phyloP scores from a whole-genome alignment of 1,140 invertebrate species.

The Leguminivora glycinivorella region DNA sequence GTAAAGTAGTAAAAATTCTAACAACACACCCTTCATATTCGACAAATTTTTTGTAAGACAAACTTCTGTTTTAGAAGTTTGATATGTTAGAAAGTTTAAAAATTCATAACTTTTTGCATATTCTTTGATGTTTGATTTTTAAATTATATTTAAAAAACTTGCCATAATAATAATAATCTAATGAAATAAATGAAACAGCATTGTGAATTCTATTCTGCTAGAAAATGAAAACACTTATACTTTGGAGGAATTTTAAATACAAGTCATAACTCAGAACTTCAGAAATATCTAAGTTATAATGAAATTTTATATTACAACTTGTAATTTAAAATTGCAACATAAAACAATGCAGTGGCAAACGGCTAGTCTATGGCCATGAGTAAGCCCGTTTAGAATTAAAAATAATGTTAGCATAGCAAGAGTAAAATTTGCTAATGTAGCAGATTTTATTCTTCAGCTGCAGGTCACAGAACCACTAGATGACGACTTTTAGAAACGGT shows the following conservation, averaged over 20 bases:
- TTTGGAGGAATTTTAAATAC: neutral
- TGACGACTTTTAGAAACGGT: neutral
- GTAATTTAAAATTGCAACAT: conserved; percentile 26
- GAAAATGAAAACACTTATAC: no score
- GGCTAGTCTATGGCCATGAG: no score
- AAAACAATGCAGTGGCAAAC: no score
- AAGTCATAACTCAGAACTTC: neutral
- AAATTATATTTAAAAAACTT: no score
- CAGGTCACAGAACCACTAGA: conserved; percentile 1
- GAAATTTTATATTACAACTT: neutral
- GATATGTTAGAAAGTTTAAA: no score
- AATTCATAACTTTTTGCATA: no score
- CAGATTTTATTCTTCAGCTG: neutral
- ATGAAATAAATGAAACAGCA: conserved; percentile 14
- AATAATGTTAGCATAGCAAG: conserved; percentile 6
- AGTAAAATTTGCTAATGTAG: neutral
- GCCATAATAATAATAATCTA: neutral
- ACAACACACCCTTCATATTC: no score
- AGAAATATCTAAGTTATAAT: neutral
- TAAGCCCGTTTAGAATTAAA: no score
- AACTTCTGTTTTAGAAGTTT: no score
- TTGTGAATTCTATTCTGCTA: neutral
- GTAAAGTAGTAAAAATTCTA: no score
- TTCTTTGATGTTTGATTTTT: no score
- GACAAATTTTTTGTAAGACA: no score